Evolutionary conservation across 2,888 invertebrate genomes (phyloP).

Genomic region (Leptopilina myrica): DNA sequence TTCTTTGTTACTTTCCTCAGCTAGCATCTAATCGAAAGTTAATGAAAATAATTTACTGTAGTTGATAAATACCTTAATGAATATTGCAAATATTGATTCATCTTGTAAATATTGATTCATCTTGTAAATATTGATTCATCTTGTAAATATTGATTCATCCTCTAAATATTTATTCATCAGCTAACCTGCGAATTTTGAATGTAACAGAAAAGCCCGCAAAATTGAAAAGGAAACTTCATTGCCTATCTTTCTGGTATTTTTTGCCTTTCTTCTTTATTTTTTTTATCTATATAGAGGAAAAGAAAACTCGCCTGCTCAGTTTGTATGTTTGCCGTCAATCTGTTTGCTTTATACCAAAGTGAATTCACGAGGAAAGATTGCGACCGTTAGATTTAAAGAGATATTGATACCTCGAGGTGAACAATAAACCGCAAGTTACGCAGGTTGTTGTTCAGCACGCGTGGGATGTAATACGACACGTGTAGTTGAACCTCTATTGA

Average conservation of each 20-base stretch:
- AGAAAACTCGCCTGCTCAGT: neutral
- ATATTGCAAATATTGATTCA: no score
- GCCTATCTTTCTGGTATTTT: neutral
- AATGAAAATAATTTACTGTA: no score
- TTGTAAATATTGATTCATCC: no score
- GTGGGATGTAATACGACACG: slow-evolving; percentile 37
- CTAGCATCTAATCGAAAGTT: no score
- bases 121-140: no score
- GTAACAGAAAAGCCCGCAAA: no score
- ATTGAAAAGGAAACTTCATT: no score
- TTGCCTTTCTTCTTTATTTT: neutral
- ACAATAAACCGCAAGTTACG: slow-evolving; percentile 39
- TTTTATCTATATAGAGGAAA: neutral
- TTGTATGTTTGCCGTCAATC: slow-evolving; percentile 6
- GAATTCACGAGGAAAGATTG: slow-evolving; percentile 12
- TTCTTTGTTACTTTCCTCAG: no score
- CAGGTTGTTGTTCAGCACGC: slow-evolving; percentile 38
- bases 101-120: no score
- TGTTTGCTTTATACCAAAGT: slow-evolving; percentile 1
- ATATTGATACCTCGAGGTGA: slow-evolving; percentile 35
- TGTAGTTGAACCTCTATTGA: slow-evolving; percentile 26
- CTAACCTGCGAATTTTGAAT: no score
- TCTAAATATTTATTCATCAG: no score
- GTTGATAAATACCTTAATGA: no score
- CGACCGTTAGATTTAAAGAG: slow-evolving; percentile 29